phyloP scores from a whole-genome alignment of 2,888 invertebrate genomes.

The Blomia tropicalis region DNA sequence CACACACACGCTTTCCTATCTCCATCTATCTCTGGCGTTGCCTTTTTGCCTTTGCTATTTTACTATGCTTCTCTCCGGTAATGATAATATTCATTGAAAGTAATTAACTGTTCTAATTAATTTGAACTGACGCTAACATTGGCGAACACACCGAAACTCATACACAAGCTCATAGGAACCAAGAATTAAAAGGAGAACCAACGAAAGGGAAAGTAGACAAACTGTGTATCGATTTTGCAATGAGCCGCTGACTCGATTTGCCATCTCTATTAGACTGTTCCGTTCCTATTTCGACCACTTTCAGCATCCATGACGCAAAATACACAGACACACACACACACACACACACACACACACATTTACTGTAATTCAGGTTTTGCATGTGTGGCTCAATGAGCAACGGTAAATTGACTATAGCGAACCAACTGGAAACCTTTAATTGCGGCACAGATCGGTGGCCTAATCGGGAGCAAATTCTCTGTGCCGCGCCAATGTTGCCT shows the following conservation, averaged over 20 bases:
- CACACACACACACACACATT: no score
- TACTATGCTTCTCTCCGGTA: constrained; percentile 8
- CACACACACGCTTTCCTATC: no score
- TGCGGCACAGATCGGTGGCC: constrained; percentile 7
- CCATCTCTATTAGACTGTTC: constrained; percentile 6
- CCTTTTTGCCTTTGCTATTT: no score
- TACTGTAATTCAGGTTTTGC: no score
- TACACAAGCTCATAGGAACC: not conserved
- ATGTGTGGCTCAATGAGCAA: not conserved
- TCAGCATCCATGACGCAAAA: no score
- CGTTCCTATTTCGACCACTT: not conserved
- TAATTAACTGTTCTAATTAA: constrained; percentile 14
- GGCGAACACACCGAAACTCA: not conserved
- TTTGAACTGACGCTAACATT: not conserved
- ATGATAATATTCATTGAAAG: constrained; percentile 13
- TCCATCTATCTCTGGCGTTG: no score
- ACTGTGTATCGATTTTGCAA: constrained; percentile 11
- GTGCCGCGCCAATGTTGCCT: not conserved
- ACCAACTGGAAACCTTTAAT: constrained; percentile 13
- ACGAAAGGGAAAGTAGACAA: no score
- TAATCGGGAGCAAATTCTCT: not conserved
- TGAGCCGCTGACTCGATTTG: not conserved
- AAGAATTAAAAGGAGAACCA: no score
- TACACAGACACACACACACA: no score
- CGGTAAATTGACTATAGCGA: constrained; percentile 14